These are phyloP conservation scores for Conus ventricosus DNA, from an alignment of 1,140 invertebrate species.

Conservation along the genomic window DNA sequence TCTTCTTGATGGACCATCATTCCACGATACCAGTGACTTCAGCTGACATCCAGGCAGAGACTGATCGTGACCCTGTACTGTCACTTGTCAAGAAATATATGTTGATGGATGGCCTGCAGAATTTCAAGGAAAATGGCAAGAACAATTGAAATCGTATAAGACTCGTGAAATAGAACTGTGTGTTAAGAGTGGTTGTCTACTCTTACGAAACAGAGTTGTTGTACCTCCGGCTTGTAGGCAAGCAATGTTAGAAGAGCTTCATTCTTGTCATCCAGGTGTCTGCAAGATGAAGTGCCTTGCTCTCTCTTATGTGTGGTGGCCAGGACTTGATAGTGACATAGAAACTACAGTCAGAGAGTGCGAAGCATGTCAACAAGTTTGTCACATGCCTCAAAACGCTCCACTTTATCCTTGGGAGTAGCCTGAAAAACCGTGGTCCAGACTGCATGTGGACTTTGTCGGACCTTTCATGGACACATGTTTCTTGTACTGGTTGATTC, in stretches of 20 bases:
- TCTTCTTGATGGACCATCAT: slow-evolving; percentile 1
- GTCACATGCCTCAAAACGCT: slow-evolving; percentile 4
- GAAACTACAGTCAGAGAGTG: slow-evolving; percentile 26
- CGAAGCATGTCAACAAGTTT: neutral
- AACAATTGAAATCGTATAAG: slow-evolving; percentile 11
- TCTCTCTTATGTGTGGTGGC: slow-evolving; percentile 50
- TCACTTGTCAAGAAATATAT: no score
- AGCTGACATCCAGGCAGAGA: slow-evolving; percentile 19
- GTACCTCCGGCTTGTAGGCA: slow-evolving; percentile 20
- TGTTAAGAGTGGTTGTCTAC: slow-evolving; percentile 37
- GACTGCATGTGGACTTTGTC: slow-evolving; percentile 47
- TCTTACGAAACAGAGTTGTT: slow-evolving; percentile 40
- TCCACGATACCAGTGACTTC: neutral
- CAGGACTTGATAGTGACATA: slow-evolving; percentile 46
- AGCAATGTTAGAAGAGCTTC: slow-evolving; percentile 34
- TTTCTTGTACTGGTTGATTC: neutral
- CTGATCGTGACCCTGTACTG: neutral
- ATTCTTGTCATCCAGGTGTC: slow-evolving; percentile 39
- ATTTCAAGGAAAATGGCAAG: no score
- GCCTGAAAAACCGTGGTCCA: slow-evolving; percentile 38
- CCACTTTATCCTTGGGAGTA: slow-evolving; percentile 47
- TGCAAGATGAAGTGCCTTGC: slow-evolving; percentile 31
- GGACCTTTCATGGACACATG: neutral
- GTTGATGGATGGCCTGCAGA: no score
- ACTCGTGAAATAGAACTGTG: slow-evolving; percentile 23